phyloP scores from a whole-genome alignment of 2,797 vertebrate species.

The Chelonia mydas region DNA sequence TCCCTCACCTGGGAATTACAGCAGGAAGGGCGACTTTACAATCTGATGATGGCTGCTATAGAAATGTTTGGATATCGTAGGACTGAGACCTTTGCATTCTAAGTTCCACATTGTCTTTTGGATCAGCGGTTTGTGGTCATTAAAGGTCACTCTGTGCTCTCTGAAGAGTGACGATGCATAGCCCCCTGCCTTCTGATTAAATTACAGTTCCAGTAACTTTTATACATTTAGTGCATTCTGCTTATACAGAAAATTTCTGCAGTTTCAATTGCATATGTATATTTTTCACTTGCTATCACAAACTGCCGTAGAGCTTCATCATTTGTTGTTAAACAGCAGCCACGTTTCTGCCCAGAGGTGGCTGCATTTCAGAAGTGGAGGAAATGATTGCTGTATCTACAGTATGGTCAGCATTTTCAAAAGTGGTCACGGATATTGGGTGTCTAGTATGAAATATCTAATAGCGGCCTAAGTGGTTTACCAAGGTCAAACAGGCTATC shows the following conservation, averaged over 20 bases:
- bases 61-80: too few relatives aligned
- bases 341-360: neutral
- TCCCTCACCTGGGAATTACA: too few relatives aligned
- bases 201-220: neutral
- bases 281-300: neutral
- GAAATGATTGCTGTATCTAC: accelerated
- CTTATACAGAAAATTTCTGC: neutral
- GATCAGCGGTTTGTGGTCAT: too few relatives aligned
- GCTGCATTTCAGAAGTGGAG: neutral
- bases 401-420: neutral
- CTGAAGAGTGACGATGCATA: neutral
- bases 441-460: neutral
- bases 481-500: neutral
- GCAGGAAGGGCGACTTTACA: too few relatives aligned
- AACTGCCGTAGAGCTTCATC: neutral
- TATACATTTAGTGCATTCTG: neutral
- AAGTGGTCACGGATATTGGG: neutral
- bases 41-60: too few relatives aligned
- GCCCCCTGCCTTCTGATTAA: neutral
- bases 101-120: too few relatives aligned
- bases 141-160: too few relatives aligned
- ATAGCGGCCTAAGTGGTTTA: neutral
- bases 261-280: neutral
- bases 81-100: too few relatives aligned
- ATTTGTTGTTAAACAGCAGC: neutral